Evolutionary conservation across 2,888 invertebrate genomes (phyloP).

Genomic region (Polietes domitor): DNA sequence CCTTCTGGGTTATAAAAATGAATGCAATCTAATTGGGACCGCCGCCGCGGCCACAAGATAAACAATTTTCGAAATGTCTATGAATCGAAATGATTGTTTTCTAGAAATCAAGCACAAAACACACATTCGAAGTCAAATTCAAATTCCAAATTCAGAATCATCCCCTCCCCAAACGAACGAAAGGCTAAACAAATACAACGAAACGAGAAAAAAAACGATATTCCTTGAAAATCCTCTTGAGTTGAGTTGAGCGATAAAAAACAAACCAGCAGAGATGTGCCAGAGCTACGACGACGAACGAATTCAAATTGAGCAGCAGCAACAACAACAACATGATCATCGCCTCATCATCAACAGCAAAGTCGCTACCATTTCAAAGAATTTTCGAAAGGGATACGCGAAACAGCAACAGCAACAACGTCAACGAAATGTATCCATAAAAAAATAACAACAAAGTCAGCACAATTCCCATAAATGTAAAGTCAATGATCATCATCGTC

Average conservation of each 20-base stretch:
- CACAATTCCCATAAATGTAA: slow-evolving; percentile 51
- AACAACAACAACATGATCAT: background rate
- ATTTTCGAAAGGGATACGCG: slow-evolving; percentile 59
- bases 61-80: slow-evolving; percentile 11
- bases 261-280: background rate
- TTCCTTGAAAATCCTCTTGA: slow-evolving; percentile 66
- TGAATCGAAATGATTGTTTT: slow-evolving; percentile 33
- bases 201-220: background rate
- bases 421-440: background rate
- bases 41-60: background rate
- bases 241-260: slow-evolving; percentile 33
- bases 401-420: slow-evolving; percentile 26
- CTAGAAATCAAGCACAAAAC: slow-evolving; percentile 28
- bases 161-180: slow-evolving; percentile 3
- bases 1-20: background rate
- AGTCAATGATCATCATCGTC: slow-evolving; percentile 18
- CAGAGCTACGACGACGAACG: background rate
- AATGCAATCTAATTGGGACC: background rate
- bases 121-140: background rate
- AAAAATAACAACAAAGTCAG: slow-evolving; percentile 30
- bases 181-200: background rate
- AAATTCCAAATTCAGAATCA: background rate
- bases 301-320: background rate
- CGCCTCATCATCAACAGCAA: background rate
- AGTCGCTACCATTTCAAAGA: slow-evolving; percentile 32